phyloP scores from a whole-genome alignment of 1,140 invertebrate genomes.

The Diploscapter pachys region DNA sequence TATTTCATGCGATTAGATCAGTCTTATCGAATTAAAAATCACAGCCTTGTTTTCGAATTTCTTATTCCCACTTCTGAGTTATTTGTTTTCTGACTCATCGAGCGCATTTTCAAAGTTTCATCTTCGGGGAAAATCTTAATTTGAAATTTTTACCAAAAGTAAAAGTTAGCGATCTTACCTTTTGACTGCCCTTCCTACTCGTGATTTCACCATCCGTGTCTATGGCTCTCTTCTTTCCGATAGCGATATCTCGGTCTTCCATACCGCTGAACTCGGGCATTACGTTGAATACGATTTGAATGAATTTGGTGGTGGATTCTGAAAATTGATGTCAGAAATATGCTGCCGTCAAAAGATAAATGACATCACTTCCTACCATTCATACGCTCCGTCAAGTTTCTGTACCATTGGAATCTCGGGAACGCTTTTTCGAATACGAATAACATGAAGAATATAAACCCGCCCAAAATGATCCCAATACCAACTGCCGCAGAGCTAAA shows the following conservation, averaged over 20 bases:
- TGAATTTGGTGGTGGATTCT: slow-evolving; percentile 27
- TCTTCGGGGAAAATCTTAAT: too few species aligned
- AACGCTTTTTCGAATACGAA: slow-evolving; percentile 26
- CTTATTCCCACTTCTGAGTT: too few species aligned
- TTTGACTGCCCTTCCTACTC: too few species aligned
- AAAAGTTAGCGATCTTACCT: too few species aligned
- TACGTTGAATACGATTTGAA: slow-evolving; percentile 38
- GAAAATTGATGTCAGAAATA: not conserved
- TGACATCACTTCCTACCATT: slow-evolving; percentile 11
- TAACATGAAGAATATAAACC: slow-evolving; percentile 23
- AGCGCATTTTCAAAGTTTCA: too few species aligned
- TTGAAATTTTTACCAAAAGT: too few species aligned
- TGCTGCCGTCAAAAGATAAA: not conserved
- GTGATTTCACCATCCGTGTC: too few species aligned
- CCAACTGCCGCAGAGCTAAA: slow-evolving; percentile 24
- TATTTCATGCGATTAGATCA: too few species aligned
- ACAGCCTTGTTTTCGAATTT: too few species aligned
- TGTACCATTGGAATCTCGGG: not conserved
- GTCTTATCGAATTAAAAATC: too few species aligned
- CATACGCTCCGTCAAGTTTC: not conserved
- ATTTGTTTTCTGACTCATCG: too few species aligned
- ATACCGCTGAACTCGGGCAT: slow-evolving; percentile 24
- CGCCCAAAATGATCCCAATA: slow-evolving; percentile 18
- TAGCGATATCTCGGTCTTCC: slow-evolving; percentile 17
- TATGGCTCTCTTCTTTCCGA: not conserved